Conservation (phyloP, 2,888 invertebrate genomes). For the Neoaliturus tenellus region DNA sequence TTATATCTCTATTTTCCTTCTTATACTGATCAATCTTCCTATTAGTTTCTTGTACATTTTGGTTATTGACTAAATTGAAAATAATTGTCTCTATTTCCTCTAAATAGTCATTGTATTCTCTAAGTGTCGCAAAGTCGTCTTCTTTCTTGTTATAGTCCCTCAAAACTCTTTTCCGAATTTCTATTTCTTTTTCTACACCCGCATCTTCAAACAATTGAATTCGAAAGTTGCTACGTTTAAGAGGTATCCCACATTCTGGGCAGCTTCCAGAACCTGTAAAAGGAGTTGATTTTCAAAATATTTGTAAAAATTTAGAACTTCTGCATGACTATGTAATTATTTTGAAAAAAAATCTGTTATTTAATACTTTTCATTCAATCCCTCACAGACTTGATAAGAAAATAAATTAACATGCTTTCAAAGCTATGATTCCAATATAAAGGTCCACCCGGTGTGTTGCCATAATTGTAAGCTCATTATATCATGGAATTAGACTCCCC, state of each 20-base stretch:
- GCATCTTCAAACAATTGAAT: slow-evolving; percentile 98
- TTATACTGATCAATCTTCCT: slow-evolving; percentile 94
- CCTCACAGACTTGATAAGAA: too few relatives aligned
- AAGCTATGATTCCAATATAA: too few relatives aligned
- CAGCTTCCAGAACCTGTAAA: slow-evolving; percentile 92
- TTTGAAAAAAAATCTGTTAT: too few relatives aligned
- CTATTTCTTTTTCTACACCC: slow-evolving; percentile 97
- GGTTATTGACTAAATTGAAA: slow-evolving; percentile 92
- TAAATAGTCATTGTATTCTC: slow-evolving; percentile 96
- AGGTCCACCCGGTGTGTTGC: too few relatives aligned
- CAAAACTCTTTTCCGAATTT: slow-evolving; percentile 92
- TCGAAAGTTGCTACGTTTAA: slow-evolving; percentile 93
- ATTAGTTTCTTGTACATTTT: slow-evolving; percentile 92
- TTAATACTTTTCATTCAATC: too few relatives aligned
- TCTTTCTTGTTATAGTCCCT: slow-evolving; percentile 96
- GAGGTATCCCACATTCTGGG: slow-evolving; percentile 93
- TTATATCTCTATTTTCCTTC: slow-evolving; percentile 90
- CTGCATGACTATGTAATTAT: too few relatives aligned
- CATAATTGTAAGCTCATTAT: too few relatives aligned
- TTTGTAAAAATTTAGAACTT: too few relatives aligned
- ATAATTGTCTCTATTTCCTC: slow-evolving; percentile 96
- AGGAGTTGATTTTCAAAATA: neutral
- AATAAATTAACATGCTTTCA: too few relatives aligned
- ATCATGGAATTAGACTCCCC: too few relatives aligned
- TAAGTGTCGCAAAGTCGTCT: slow-evolving; percentile 90